Evolutionary conservation across 2,113 vertebrate species (phyloP).

Genomic region (Zingel zingel): DNA sequence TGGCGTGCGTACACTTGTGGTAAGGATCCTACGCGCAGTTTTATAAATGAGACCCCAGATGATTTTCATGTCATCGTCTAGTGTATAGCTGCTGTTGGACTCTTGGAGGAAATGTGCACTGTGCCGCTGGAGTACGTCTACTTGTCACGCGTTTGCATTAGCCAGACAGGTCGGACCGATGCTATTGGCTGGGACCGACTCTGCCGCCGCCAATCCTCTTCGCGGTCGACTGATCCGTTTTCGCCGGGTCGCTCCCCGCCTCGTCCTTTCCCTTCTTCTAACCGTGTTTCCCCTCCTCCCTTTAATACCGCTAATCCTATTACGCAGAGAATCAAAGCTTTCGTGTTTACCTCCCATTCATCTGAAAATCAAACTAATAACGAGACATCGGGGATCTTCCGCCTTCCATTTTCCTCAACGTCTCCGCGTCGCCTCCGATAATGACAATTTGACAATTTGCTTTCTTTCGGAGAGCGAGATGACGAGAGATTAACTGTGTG

Average conservation of each 20-base stretch:
- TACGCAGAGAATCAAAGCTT: slow-evolving; percentile 60
- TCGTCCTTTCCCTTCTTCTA: background rate
- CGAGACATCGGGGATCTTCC: slow-evolving; percentile 39
- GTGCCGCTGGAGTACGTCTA: too few relatives aligned
- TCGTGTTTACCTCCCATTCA: slow-evolving; percentile 54
- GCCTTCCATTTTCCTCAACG: background rate
- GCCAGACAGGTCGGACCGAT: background rate
- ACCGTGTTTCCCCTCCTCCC: slow-evolving; percentile 23
- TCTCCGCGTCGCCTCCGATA: too few relatives aligned
- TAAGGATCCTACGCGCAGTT: too few relatives aligned
- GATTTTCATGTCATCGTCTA: too few relatives aligned
- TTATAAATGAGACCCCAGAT: too few relatives aligned
- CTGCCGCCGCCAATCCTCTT: slow-evolving; percentile 75
- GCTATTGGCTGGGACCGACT: slow-evolving; percentile 31
- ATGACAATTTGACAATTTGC: too few relatives aligned
- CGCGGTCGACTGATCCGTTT: slow-evolving; percentile 75
- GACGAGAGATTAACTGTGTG: too few relatives aligned
- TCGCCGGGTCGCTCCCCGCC: slow-evolving; percentile 5
- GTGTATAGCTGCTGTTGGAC: too few relatives aligned
- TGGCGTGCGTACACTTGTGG: too few relatives aligned
- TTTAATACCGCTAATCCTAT: slow-evolving; percentile 67
- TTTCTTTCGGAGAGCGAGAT: too few relatives aligned
- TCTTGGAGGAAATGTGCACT: too few relatives aligned
- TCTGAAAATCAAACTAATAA: slow-evolving; percentile 65
- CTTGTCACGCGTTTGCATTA: too few relatives aligned